A percentile compares a stretch with the other conserved stretches of the same genome.
Evolutionary conservation across 92 coral and sea anemone genomes (phyloP).

Genomic region (Zoanthus gigantus): DNA sequence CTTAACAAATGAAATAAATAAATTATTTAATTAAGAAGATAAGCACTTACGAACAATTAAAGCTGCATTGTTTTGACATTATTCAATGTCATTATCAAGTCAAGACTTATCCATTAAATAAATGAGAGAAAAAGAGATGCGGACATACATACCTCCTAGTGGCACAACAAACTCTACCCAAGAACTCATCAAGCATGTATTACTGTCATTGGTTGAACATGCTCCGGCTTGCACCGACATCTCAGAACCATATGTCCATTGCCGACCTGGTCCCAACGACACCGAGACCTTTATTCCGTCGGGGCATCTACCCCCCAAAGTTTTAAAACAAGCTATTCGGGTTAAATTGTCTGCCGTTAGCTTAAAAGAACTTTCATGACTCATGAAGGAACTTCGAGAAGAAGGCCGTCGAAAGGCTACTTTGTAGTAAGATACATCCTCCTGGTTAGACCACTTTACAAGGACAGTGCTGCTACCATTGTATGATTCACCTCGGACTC

Average conservation of each 20-base stretch:
- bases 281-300: not conserved
- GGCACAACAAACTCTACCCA: conserved; percentile 21
- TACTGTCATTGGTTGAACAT: not conserved
- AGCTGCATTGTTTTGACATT: no score
- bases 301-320: conserved; percentile 6
- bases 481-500: conserved; percentile 18
- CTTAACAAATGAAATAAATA: no score
- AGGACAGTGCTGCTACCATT: not conserved
- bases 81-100: no score
- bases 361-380: not conserved
- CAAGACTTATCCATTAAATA: no score
- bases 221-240: conserved; percentile 29
- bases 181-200: conserved; percentile 19
- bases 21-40: no score
- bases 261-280: not conserved
- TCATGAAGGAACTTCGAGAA: not conserved
- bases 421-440: not conserved
- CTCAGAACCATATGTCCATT: conserved; percentile 34
- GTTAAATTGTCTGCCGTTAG: conserved; percentile 12
- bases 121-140: no score
- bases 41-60: not conserved
- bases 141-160: conserved; percentile 28
- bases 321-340: conserved; percentile 13
- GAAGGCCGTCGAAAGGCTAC: not conserved
- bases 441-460: conserved; percentile 19